Evolutionary conservation across 2,113 vertebrate species (phyloP), one percentile per base, ranked within the genome.

Genomic region (Glaucidium brasilianum): DNA sequence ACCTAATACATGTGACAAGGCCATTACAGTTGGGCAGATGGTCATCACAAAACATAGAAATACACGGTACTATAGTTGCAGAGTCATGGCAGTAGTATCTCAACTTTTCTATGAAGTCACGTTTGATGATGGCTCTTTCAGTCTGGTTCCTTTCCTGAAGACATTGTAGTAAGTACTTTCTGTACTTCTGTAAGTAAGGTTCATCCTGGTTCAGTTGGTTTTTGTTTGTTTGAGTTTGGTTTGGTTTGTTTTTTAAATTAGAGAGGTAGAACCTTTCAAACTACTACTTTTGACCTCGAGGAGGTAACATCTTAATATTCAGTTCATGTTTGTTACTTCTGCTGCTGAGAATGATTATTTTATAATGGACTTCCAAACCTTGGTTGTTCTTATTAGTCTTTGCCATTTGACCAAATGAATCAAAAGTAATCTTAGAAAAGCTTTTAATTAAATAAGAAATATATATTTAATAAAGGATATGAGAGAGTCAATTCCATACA

Each of bases 101-200:
- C 99, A 99, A 87, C 98, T 98, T 84, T 99, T 99, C 98, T 99
- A 99, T 80, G 99, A 99, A 98, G 98, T 99, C 88, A 97, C 99
- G 98, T 99, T 99, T 93, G 99, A 99, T 73, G 99, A 99, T 64
- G 99, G 99, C 81, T 99, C 99, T 64, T 99, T 99, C 97, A 99
- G 99, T 97, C 98, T 98, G 85, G 99, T 99, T 93, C 99, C 22
- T 99, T 99, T 97, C 99, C 99, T 12, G 99, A 99, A 98, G 99
- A 99, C 95, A 99, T 99, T 50, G 98, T 99, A 96, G 99, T 99
- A 97, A 99, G 99, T 97, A 79, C 35, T 91, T 94, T 77, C 53
- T 85, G n/a, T n/a, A n/a, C n/a, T n/a, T n/a, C n/a, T n/a, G n/a
- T n/a, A n/a, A n/a, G n/a, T n/a, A n/a, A n/a, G n/a, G 20, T 85